Evolutionary conservation across 2,113 vertebrate species (phyloP), one percentile per base, ranked within the genome.

Genomic region (Taxidea taxus): DNA sequence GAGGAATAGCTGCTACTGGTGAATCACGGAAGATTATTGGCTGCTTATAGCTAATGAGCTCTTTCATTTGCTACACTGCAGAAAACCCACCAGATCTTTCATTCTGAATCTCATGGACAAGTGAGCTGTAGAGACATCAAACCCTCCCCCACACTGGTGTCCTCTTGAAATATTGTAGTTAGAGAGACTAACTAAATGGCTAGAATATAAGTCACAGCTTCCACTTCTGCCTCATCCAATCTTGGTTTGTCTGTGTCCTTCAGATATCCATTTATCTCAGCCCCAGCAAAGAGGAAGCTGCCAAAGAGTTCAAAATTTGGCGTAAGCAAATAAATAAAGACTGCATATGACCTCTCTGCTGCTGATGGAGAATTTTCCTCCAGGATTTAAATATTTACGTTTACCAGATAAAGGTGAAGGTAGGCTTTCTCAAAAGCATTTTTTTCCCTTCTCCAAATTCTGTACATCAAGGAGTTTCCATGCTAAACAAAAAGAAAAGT

Each of bases 41-140:
- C 90, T 95, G 94, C 96, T 95, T 85, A 94, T 4, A 95, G 96
- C 90, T 98, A 91, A 97, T 92, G 97, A 96, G 91, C 87, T 75
- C 66, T 93, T 96, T 95, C 96, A 93, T 94, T 94, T 96, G 92
- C 90, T 80, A 64, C 60, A 49, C n/a, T 81, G 58, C 92, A 96
- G 75, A 96, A 87, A 97, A 68, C 27, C 51, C 80, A 68, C 84
- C 90, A 37, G 58, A 70, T 91, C 90, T 78, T 95, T 77, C 70
- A 37, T 49, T 49, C 90, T 39, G 70, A 56, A 44, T 96, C 84
- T 70, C 29, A 4, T 1, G 60, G 85, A 6, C 58, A 60, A 85
- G 42, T 3, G 64, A 87, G 56, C 83, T 91, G 7, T 14, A 18
- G 27, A 49, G 49, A 96, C 54, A 74, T 44, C 5, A 64, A 66